Base-by-base conservation (phyloP, 2,888 invertebrate species). In the Melieria picta region DNA sequence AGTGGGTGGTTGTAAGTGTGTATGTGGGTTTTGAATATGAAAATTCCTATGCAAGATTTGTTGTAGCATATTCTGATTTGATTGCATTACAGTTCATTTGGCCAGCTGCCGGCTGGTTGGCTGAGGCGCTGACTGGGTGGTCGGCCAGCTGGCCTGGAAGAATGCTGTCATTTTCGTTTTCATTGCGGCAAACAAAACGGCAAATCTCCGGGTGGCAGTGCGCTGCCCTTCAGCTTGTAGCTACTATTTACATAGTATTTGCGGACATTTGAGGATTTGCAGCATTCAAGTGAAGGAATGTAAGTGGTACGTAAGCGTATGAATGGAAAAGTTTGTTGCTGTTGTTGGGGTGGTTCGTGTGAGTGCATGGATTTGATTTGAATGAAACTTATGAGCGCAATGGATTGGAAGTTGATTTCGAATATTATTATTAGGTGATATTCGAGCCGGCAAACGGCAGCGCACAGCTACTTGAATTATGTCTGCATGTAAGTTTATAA, bases 51-150 rank as follows among this genome's bases (percentile, higher is more conserved):
- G 30, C 30, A 30, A 30, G 30, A 30, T 30, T 30, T 30, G 30
- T 30, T 30, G 30, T 30, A 30, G 30, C 30, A 30, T 30, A 30
- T 30, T 30, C 30, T 30, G 67, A 66, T 63, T 73, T 73, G 67
- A 67, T 73, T 70, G 70, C 73, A 73, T 70, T 67, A 73, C 73
- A 73, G 73, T 73, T 73, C 73, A 73, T 73, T 73, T 73, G 73
- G 64, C 50, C 13, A 69, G 30, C 57, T 69, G 43, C 16, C 30
- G 13, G 50, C 9, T 50, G 30, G 30, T 30, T 1, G 30, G 30
- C 30, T 2, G 30, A 30, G 30, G 30, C 30, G 30, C 30, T 30
- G 30, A 30, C 30, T 30, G 30, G 30, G 30, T 30, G 30, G 30
- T 30, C 30, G 30, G 30, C 1, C 30, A 30, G 30, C 30, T 30